These are phyloP conservation scores for Onychomys arenicola DNA, from an alignment of 2,797 vertebrate genomes.

Conservation along the genomic window DNA sequence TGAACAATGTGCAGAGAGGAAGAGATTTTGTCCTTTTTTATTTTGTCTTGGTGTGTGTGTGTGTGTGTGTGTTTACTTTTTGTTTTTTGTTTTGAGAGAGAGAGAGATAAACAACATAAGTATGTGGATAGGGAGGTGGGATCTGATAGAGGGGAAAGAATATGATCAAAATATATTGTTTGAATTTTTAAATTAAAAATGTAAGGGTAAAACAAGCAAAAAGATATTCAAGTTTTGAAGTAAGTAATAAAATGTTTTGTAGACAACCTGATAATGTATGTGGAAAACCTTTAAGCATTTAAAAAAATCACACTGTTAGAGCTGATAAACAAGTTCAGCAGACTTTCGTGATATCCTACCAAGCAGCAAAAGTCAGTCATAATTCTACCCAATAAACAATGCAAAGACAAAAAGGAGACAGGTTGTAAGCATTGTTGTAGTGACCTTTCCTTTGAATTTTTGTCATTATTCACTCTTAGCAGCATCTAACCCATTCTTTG, in stretches of 20 bases:
- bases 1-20: background rate
- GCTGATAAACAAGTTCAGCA: background rate
- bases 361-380: background rate
- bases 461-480: conserved; percentile 63
- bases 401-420: background rate
- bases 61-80: background rate
- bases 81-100: background rate
- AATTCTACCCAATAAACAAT: background rate
- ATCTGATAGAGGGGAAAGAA: background rate
- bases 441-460: conserved; percentile 79
- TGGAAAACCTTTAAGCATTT: background rate
- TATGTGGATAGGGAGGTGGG: background rate
- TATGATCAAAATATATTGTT: background rate
- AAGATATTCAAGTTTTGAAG: background rate
- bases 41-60: background rate
- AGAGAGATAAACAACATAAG: background rate
- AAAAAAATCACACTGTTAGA: background rate
- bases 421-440: conserved; percentile 78
- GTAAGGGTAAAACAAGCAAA: background rate
- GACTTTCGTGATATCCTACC: background rate
- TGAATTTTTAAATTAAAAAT: background rate
- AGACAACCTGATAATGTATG: background rate
- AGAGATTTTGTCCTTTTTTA: background rate
- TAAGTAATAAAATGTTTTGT: background rate
- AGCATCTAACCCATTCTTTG: conserved; percentile 66